Percentiles rank a stretch among this genome's conserved stretches.
These are phyloP conservation scores for Gyrodactylus bullatarudis DNA, from an alignment of 1,140 invertebrate genomes.

Conservation along the genomic window DNA sequence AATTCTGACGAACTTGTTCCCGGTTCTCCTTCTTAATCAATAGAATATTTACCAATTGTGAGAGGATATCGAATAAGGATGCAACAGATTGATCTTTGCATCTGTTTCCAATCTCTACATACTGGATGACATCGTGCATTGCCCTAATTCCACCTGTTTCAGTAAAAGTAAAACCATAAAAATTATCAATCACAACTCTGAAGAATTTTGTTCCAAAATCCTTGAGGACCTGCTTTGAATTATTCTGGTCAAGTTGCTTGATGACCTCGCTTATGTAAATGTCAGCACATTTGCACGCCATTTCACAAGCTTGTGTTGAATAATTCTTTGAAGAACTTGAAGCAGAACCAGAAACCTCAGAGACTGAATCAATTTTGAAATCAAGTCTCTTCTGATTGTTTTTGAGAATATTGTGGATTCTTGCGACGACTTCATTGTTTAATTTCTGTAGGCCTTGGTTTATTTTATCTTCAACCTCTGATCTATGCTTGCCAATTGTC, in stretches of 20 bases:
- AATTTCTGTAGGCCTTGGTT: background rate
- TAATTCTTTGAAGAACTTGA: background rate
- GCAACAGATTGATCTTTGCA: background rate
- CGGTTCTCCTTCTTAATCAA: background rate
- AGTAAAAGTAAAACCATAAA: background rate
- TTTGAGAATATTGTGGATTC: background rate
- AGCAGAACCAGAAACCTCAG: background rate
- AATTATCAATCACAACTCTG: background rate
- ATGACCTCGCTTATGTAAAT: background rate
- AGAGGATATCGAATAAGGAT: background rate
- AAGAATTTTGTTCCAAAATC: background rate
- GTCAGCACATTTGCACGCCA: background rate
- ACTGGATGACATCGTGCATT: background rate
- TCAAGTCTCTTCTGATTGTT: background rate
- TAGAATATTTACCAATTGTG: background rate
- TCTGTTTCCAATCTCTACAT: background rate
- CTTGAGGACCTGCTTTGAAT: background rate
- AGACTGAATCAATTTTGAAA: background rate
- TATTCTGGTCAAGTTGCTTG: background rate
- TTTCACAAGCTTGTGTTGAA: background rate
- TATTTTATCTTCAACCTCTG: background rate
- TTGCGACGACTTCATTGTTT: background rate
- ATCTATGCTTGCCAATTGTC: background rate
- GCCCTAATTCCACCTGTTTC: background rate
- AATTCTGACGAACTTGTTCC: background rate